These are phyloP conservation scores for Epinephelus cyanopodus DNA, from an alignment of 2,113 vertebrate species.

Conservation along the genomic window DNA sequence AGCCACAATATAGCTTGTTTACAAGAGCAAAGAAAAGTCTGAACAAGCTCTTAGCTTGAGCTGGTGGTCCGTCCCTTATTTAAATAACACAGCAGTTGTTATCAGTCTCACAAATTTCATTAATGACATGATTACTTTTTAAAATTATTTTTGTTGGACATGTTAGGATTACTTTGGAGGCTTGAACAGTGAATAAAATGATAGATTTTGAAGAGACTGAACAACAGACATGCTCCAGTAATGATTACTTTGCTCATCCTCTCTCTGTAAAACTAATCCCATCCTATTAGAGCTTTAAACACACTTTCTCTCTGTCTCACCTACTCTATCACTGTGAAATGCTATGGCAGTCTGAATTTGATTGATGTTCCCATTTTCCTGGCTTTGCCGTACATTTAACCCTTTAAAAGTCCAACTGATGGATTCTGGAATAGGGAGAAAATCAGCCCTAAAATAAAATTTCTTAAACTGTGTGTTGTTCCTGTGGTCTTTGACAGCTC, in stretches of 20 bases:
- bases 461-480: background rate
- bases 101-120: background rate
- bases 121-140: constrained; percentile 2
- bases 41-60: constrained; percentile 3
- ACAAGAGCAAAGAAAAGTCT: constrained; percentile 19
- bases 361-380: constrained; percentile 57
- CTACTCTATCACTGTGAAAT: constrained; percentile 22
- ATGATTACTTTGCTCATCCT: constrained; percentile 18
- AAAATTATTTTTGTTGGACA: background rate
- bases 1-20: background rate
- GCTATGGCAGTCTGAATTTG: constrained; percentile 36
- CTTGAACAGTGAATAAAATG: background rate
- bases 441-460: constrained; percentile 20
- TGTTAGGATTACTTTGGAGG: background rate
- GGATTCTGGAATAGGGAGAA: constrained; percentile 28
- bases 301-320: constrained; percentile 25
- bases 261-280: constrained; percentile 36
- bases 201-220: constrained; percentile 1
- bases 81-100: background rate
- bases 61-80: background rate
- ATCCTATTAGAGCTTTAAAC: constrained; percentile 41
- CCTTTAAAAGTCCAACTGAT: constrained; percentile 37
- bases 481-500: constrained; percentile 16
- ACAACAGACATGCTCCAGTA: constrained; percentile 16
- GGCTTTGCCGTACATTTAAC: constrained; percentile 45